phyloP scores from a whole-genome alignment of 2,888 invertebrate genomes.

The Crossocerus cetratus region DNA sequence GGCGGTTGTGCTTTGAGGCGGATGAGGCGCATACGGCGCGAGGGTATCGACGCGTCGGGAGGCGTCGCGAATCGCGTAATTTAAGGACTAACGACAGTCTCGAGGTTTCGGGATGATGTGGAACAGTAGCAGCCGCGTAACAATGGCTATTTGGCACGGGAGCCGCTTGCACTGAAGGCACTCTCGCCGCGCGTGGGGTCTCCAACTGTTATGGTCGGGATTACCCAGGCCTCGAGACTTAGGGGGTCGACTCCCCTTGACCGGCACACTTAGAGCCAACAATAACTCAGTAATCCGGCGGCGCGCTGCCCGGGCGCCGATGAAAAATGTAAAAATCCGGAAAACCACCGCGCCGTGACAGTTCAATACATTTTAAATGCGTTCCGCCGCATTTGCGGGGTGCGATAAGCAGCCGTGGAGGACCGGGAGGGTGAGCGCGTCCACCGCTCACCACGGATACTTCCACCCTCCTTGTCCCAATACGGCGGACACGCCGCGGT shows the following conservation, averaged over 20 bases:
- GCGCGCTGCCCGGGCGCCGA: conserved; percentile 55
- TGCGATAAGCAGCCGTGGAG: conserved; percentile 64
- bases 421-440: not conserved
- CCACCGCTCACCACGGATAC: conserved; percentile 20
- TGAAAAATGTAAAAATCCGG: conserved; percentile 76
- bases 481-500: conserved; percentile 68
- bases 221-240: conserved; percentile 41
- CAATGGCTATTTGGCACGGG: conserved; percentile 25
- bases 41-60: conserved; percentile 14
- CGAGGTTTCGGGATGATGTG: conserved; percentile 28
- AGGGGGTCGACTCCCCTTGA: conserved; percentile 57
- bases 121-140: conserved; percentile 6
- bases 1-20: not conserved
- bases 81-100: conserved; percentile 36
- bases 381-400: conserved; percentile 74
- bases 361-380: conserved; percentile 78
- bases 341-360: conserved; percentile 73
- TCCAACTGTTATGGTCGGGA: conserved; percentile 57
- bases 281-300: conserved; percentile 71
- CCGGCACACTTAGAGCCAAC: conserved; percentile 64
- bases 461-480: conserved; percentile 10
- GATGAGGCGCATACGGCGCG: conserved; percentile 34
- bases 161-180: not conserved
- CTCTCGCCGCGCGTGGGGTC: not conserved
- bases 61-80: conserved; percentile 39